These are phyloP conservation scores for Cryptotis parvus DNA, from an alignment of 2,113 vertebrate genomes.

Conservation along the genomic window DNA sequence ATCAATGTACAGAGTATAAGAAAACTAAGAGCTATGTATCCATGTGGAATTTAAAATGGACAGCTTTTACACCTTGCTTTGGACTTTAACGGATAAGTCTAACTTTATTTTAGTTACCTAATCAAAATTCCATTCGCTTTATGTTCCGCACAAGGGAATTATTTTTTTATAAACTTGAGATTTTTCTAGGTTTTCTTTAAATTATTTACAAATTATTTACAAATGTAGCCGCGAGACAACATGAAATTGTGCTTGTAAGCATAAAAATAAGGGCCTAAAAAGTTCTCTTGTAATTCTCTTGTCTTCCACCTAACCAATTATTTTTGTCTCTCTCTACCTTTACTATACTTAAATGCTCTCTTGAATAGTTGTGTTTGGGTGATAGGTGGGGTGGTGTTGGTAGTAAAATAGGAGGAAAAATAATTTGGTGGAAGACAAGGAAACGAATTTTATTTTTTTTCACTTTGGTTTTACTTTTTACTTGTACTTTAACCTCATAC, in stretches of 20 bases:
- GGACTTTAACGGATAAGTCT: background rate
- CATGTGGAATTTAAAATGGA: constrained; percentile 22
- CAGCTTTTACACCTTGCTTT: constrained; percentile 2
- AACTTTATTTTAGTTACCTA: background rate
- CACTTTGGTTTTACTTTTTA: background rate
- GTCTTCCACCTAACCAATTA: background rate
- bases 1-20: background rate
- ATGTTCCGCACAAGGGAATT: background rate
- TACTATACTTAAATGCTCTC: background rate
- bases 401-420: too few relatives aligned
- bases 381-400: too few relatives aligned
- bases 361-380: too few relatives aligned
- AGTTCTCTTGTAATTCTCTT: background rate
- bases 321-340: background rate
- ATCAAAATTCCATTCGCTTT: background rate
- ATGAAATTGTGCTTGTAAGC: background rate
- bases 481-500: background rate
- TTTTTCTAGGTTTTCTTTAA: background rate
- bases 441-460: too few relatives aligned
- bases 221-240: background rate
- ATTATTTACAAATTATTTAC: background rate
- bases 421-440: too few relatives aligned
- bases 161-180: constrained; percentile 30
- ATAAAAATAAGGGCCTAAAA: background rate
- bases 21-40: background rate